Evolutionary conservation across 2,113 vertebrate species (phyloP).

Genomic region (Chunga burmeisteri): DNA sequence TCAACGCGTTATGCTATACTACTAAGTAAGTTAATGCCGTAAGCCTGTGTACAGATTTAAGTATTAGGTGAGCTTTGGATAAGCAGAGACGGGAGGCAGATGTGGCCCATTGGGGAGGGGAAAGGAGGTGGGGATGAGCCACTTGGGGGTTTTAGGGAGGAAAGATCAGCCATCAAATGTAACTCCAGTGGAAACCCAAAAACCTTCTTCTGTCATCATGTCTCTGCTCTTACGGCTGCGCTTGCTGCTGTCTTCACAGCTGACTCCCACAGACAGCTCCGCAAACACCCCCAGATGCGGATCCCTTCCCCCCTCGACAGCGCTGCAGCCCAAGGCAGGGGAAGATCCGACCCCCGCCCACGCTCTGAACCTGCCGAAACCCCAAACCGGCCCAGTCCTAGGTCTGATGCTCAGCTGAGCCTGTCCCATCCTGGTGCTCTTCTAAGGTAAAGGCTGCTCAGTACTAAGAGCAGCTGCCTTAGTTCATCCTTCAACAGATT

Average conservation of each 20-base stretch:
- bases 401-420: fast-evolving
- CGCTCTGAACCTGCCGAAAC: fast-evolving
- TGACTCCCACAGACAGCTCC: not conserved
- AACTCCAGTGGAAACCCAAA: not conserved
- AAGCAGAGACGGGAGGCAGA: not conserved
- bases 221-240: not conserved
- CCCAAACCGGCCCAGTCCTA: not conserved
- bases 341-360: not conserved
- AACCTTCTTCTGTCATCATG: fast-evolving
- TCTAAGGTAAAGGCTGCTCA: not conserved
- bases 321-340: not conserved
- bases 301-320: not conserved
- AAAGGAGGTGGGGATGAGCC: not conserved
- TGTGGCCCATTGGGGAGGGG: not conserved
- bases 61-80: not conserved
- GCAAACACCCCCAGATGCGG: fast-evolving
- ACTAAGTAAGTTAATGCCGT: no score
- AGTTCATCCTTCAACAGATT: not conserved
- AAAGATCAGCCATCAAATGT: not conserved
- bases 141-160: not conserved
- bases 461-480: not conserved
- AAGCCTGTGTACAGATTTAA: fast-evolving
- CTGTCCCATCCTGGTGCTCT: not conserved
- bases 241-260: fast-evolving
- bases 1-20: fast-evolving